Conservation (phyloP, 30 jellyfish, hydroid and myxozoan species). For the Aurelia sp. region DNA sequence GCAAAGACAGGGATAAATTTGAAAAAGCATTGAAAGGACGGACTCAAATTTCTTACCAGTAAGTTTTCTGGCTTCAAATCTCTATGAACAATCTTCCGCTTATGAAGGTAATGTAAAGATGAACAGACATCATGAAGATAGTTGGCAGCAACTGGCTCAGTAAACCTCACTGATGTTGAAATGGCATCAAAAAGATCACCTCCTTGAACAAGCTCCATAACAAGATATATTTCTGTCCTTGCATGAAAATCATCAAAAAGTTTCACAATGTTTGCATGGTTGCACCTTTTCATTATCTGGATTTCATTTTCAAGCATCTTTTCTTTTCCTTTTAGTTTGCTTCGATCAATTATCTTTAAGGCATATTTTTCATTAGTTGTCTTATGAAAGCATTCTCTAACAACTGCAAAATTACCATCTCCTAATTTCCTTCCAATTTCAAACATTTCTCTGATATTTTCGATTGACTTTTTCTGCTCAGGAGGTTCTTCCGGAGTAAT, state of each 20-base stretch:
- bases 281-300: slow-evolving; percentile 79
- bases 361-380: slow-evolving; percentile 78
- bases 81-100: slow-evolving; percentile 89
- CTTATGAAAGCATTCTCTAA: slow-evolving; percentile 81
- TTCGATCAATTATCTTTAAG: slow-evolving; percentile 85
- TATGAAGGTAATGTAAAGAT: slow-evolving; percentile 91
- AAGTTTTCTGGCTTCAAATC: slow-evolving; percentile 97
- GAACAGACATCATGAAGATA: slow-evolving; percentile 86
- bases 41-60: slow-evolving; percentile 71
- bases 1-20: too few relatives aligned
- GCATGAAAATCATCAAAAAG: slow-evolving; percentile 81
- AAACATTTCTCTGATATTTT: slow-evolving; percentile 58
- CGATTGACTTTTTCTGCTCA: slow-evolving; percentile 31
- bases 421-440: slow-evolving; percentile 90
- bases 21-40: too few relatives aligned
- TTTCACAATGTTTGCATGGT: slow-evolving; percentile 90
- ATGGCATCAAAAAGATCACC: slow-evolving; percentile 96
- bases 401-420: slow-evolving; percentile 99
- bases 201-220: slow-evolving; percentile 96
- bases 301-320: slow-evolving; percentile 90
- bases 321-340: slow-evolving; percentile 88
- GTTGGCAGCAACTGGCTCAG: slow-evolving; percentile 87
- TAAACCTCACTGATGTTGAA: slow-evolving; percentile 80
- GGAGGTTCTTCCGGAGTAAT: not conserved
- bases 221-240: slow-evolving; percentile 75